Conservation (phyloP, 2,888 invertebrate genomes). For the Melangyna quadrimaculata region DNA sequence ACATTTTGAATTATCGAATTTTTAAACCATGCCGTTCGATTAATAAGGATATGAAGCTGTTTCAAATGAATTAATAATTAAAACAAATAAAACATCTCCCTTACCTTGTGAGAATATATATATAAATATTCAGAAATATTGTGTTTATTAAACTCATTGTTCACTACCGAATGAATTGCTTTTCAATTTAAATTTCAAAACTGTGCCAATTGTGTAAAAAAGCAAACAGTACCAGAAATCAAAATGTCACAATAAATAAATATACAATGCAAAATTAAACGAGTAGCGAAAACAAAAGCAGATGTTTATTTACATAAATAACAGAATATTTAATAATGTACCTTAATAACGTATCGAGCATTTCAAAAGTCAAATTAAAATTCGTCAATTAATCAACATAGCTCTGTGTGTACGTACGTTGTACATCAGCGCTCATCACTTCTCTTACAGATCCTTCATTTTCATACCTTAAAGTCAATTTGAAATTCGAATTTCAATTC, state of each 20-base stretch:
- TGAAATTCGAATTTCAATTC: constrained; percentile 36
- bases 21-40: too few relatives aligned
- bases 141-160: too few relatives aligned
- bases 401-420: background rate
- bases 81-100: too few relatives aligned
- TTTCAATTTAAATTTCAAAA: constrained; percentile 28
- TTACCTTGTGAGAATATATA: too few relatives aligned
- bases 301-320: constrained; percentile 47
- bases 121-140: too few relatives aligned
- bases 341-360: background rate
- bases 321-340: background rate
- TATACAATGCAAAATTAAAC: constrained; percentile 34
- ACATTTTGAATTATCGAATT: too few relatives aligned
- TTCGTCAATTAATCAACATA: constrained; percentile 12
- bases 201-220: constrained; percentile 12
- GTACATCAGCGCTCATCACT: background rate
- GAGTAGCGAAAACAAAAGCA: constrained; percentile 29
- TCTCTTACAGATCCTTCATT: background rate
- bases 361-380: constrained; percentile 33
- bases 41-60: too few relatives aligned
- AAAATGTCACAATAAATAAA: constrained; percentile 42
- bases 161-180: background rate
- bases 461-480: constrained; percentile 45
- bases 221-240: constrained; percentile 31
- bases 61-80: too few relatives aligned